Evolutionary conservation across 2,113 vertebrate genomes (phyloP), one percentile per base, ranked within the genome.

Genomic region (Ageneiosus marmoratus): DNA sequence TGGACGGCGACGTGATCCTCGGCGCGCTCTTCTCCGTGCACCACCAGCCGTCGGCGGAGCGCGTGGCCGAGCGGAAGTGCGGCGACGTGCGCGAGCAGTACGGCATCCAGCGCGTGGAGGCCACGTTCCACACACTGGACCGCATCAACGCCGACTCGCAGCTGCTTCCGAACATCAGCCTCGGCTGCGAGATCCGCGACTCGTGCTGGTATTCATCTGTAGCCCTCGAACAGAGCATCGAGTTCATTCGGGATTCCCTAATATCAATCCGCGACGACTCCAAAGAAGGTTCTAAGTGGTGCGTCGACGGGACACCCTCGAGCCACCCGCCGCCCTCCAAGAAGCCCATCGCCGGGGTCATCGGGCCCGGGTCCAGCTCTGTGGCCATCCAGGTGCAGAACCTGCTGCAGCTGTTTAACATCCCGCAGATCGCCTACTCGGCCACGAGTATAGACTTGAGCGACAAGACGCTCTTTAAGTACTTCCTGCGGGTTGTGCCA

Each of bases 381-480:
- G 98, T 99, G 56, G 98, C 98, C 65, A 99, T 99, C 63, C 98
- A 99, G 93, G 98, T 99, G 80, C 98, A 99, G 92, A 99, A 99
- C 79, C 93, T 99, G 0, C 94, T 99, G 2, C 98, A 99, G 93
- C 95, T 99, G 67, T 99, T 99, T 24, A 97, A 99, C 93, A 99
- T 99, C 88, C 98, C 98, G 0, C 98, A 99, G 92, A 99, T 99
- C 11, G 98, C 97, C 10, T 99, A 99, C 90, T 99, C 97, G 0
- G 98, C 98, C 85, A 99, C 98, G 34, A 99, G 98, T 90, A 99
- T 97, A 79, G 98, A 99, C 90, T 91, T 99, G 85, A 99, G 98
- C 32, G 98, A 99, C 92, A 99, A 99, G 93, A 97, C 97, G 1
- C 93, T 99, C 63, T 99, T 97, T 89, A 97, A 99, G 87, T 99